Evolutionary conservation across 2,797 vertebrate genomes (phyloP).

Genomic region (Mus caroli): DNA sequence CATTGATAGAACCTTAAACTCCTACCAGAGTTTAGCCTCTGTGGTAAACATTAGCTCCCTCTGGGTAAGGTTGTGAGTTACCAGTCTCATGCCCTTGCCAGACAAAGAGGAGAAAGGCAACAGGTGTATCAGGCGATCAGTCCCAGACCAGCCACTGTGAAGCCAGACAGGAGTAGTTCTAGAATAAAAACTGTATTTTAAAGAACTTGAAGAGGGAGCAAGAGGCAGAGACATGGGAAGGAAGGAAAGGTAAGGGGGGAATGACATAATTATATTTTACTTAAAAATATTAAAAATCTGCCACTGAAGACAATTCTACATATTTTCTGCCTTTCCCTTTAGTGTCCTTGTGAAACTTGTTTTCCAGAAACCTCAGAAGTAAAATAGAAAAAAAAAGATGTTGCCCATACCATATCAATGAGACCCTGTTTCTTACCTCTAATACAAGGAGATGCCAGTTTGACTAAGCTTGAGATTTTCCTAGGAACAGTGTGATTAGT

Average conservation of each 20-base stretch:
- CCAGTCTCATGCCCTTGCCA: conserved; percentile 42
- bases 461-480: background rate
- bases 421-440: background rate
- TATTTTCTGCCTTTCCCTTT: conserved; percentile 53
- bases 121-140: conserved; percentile 1
- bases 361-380: conserved; percentile 56
- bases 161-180: conserved; percentile 31
- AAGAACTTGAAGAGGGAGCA: background rate
- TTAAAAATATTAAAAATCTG: background rate
- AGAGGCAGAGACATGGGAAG: no score
- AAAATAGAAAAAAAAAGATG: conserved; percentile 46
- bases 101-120: conserved; percentile 59
- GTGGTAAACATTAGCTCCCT: conserved; percentile 68
- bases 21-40: conserved; percentile 54
- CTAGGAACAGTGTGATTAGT: background rate
- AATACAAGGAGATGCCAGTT: background rate
- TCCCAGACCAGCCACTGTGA: conserved; percentile 58
- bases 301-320: conserved; percentile 57
- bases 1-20: conserved; percentile 36
- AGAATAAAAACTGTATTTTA: background rate
- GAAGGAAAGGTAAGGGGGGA: background rate
- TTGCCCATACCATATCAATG: background rate
- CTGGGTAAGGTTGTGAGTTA: conserved; percentile 48
- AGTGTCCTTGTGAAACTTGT: background rate
- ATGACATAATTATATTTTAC: background rate